A percentile compares a stretch with the other conserved stretches of the same genome.
phyloP scores from a whole-genome alignment of 2,888 invertebrate species.

The Cryptus armator region DNA sequence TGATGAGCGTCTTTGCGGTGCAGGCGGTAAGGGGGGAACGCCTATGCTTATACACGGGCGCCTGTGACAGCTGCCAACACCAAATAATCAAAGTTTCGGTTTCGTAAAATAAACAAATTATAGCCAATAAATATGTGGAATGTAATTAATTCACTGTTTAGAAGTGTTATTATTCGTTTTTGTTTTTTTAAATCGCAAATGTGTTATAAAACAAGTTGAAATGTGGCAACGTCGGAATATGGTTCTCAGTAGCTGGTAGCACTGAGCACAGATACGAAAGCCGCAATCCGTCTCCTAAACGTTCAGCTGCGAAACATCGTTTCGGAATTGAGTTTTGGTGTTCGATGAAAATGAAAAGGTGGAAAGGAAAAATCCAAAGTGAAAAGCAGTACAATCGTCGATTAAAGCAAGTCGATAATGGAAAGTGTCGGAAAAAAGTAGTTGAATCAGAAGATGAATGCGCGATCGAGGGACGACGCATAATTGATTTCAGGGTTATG shows the following conservation, averaged over 20 bases:
- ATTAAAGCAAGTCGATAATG: conserved; percentile 39
- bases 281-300: conserved; percentile 5
- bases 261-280: conserved; percentile 22
- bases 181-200: conserved; percentile 24
- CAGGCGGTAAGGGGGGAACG: conserved; percentile 39
- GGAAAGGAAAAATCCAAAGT: conserved; percentile 37
- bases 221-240: conserved; percentile 47
- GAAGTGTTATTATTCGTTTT: conserved; percentile 26
- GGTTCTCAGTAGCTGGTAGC: conserved; percentile 38
- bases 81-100: conserved; percentile 38
- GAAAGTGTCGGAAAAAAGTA: conserved; percentile 33
- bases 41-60: conserved; percentile 48
- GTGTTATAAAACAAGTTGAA: conserved; percentile 34
- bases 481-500: conserved; percentile 42
- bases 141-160: conserved; percentile 25
- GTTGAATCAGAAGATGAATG: conserved; percentile 16
- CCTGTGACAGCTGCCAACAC: conserved; percentile 33
- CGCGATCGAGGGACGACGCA: conserved; percentile 38
- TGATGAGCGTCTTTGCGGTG: conserved; percentile 16
- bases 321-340: conserved; percentile 2
- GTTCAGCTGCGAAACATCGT: conserved; percentile 13
- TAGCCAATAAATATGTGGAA: not conserved
- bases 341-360: conserved; percentile 26
- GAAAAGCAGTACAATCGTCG: conserved; percentile 38
- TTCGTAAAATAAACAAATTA: conserved; percentile 8